Conservation (phyloP, 2,797 vertebrate species). For the Premnoplex brunnescens region DNA sequence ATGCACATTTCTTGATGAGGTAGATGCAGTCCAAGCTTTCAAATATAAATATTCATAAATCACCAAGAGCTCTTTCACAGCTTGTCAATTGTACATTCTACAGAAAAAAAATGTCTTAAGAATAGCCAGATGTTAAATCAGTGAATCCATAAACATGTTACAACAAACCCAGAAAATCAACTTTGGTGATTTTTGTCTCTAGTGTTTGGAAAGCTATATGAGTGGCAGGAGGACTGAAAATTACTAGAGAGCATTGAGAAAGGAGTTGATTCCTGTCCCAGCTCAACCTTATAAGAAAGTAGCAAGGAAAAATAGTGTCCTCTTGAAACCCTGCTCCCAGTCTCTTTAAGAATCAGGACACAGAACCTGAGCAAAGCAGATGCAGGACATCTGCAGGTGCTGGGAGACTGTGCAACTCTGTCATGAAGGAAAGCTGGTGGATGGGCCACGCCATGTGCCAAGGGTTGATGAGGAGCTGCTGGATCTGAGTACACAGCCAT, state of each 20-base stretch:
- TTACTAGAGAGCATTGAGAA: neutral
- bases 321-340: neutral
- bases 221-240: neutral
- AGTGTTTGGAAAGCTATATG: neutral
- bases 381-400: neutral
- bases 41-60: neutral
- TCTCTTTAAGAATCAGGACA: neutral
- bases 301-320: neutral
- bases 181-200: neutral
- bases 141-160: neutral
- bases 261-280: neutral
- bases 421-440: neutral
- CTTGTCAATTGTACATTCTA: neutral
- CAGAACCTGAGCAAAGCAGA: neutral
- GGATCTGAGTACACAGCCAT: neutral
- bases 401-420: neutral
- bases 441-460: neutral
- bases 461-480: neutral
- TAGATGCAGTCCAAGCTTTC: neutral
- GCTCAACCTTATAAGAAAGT: neutral
- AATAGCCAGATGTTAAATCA: neutral
- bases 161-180: neutral
- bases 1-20: neutral
- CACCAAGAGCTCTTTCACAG: neutral
- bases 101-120: neutral